Percentiles rank a stretch among this genome's conserved stretches.
These are phyloP conservation scores for Lasioglossum zephyrum DNA, from an alignment of 2,888 invertebrate genomes.

Conservation along the genomic window DNA sequence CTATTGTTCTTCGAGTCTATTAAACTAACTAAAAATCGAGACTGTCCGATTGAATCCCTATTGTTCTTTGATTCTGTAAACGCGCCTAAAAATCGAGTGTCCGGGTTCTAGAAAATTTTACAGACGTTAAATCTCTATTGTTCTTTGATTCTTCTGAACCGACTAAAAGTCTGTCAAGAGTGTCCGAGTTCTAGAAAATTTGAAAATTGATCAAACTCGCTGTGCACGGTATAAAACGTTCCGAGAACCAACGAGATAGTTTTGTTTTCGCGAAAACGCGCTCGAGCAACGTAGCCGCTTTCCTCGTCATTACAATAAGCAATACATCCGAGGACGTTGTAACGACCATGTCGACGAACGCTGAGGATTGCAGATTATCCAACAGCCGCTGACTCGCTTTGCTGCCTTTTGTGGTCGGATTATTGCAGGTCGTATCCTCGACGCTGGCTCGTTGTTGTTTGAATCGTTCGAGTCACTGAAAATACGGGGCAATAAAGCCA, in stretches of 20 bases:
- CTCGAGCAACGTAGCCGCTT: conserved; percentile 20
- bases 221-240: not conserved
- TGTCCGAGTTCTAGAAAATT: not conserved
- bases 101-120: not conserved
- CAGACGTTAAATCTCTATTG: not conserved
- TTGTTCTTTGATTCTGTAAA: too few relatives aligned
- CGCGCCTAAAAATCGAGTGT: too few relatives aligned
- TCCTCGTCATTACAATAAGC: conserved; percentile 57
- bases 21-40: too few relatives aligned
- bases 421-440: conserved; percentile 55
- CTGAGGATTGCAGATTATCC: conserved; percentile 69
- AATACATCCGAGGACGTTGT: conserved; percentile 55
- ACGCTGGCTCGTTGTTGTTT: conserved; percentile 48
- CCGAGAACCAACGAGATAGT: not conserved
- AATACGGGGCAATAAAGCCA: conserved; percentile 45
- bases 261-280: not conserved
- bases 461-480: conserved; percentile 43
- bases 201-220: not conserved
- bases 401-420: conserved; percentile 65
- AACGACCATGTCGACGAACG: conserved; percentile 58
- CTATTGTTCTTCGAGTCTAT: not conserved
- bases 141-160: not conserved
- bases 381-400: conserved; percentile 67
- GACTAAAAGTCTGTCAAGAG: not conserved
- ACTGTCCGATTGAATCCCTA: too few relatives aligned